These are phyloP conservation scores for Tichodroma muraria DNA, from an alignment of 2,113 vertebrate genomes.

Conservation along the genomic window DNA sequence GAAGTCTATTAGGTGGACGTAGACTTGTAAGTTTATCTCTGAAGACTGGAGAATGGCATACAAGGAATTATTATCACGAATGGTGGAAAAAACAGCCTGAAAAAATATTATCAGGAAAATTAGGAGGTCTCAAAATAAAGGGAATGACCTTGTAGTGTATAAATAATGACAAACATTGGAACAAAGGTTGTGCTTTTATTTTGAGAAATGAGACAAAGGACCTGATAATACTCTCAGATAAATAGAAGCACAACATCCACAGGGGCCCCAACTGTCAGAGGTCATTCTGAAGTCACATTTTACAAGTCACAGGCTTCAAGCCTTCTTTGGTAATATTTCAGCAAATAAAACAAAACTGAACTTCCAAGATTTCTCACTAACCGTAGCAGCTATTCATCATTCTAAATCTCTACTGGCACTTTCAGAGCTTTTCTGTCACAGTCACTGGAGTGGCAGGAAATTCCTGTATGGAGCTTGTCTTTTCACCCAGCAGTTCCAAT, in stretches of 20 bases:
- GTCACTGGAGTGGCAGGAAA: conserved; percentile 47
- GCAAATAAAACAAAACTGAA: conserved; percentile 48
- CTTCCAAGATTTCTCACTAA: conserved; percentile 48
- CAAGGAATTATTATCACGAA: not conserved
- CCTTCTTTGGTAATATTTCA: conserved; percentile 49
- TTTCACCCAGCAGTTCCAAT: conserved; percentile 65
- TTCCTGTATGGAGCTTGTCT: conserved; percentile 51
- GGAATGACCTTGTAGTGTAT: not conserved
- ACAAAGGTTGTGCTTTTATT: conserved; percentile 33
- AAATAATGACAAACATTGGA: conserved; percentile 38
- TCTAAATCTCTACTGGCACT: conserved; percentile 52
- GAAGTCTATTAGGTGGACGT: not conserved
- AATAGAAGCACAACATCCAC: conserved; percentile 23
- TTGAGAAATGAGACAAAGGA: conserved; percentile 28
- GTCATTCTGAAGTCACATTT: conserved; percentile 30
- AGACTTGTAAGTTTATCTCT: conserved; percentile 3
- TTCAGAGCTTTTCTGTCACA: conserved; percentile 54
- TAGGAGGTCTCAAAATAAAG: conserved; percentile 4
- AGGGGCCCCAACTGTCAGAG: conserved; percentile 10
- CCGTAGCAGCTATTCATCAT: conserved; percentile 54
- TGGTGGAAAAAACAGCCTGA: not conserved
- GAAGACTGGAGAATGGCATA: not conserved
- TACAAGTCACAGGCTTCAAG: conserved; percentile 35
- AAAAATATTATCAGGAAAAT: conserved; percentile 28
- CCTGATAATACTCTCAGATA: conserved; percentile 13